Evolutionary conservation across 2,113 vertebrate species (phyloP), one percentile per base, ranked within the genome.

Genomic region (Centropristis striata): DNA sequence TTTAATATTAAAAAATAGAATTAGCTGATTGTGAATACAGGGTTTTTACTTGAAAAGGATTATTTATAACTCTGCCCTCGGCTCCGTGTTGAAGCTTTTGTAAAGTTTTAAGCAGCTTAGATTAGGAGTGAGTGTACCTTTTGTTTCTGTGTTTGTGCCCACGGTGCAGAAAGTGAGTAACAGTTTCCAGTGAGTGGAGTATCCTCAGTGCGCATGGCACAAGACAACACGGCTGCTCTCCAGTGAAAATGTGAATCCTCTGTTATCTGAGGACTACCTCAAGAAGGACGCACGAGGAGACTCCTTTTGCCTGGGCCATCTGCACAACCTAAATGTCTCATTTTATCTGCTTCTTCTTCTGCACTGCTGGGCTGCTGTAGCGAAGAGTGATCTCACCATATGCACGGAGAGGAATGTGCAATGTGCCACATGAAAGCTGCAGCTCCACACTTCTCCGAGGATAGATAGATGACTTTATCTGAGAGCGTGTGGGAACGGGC

Each of bases 141-240:
- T 64, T 18, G 41, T 42, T 42, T 67, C 49, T 76, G 39, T 61
- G 47, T 74, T 58, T 27, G 50, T 51, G 20, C 39, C 59, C 32
- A 41, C 53, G 39, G 41, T 78, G 64, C 65, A 57, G 53, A 76
- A 42, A 76, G 66, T 55, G 67, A 55, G 59, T 15, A 49, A 39
- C 39, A 13, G 42, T 69, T 72, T 51, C 8, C 23, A 70, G 42
- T 13, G 23, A 53, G 69, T 55, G 4, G 23, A 75, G 23, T 7
- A 9, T 60, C 70, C 59, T 75, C 71, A 85, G 81, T 85, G 86
- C 85, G 88, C 86, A 86, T 83, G 85, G 75, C 83, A 85, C 59
- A 51, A 46, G 21, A 68, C 23, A 67, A 23, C 66, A 60, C 54
- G 54, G 53, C 64, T 82, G 75, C 74, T 54, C 20, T 10, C 37